Conservation (phyloP, 2,113 vertebrate genomes). For the Zonotrichia leucophrys region DNA sequence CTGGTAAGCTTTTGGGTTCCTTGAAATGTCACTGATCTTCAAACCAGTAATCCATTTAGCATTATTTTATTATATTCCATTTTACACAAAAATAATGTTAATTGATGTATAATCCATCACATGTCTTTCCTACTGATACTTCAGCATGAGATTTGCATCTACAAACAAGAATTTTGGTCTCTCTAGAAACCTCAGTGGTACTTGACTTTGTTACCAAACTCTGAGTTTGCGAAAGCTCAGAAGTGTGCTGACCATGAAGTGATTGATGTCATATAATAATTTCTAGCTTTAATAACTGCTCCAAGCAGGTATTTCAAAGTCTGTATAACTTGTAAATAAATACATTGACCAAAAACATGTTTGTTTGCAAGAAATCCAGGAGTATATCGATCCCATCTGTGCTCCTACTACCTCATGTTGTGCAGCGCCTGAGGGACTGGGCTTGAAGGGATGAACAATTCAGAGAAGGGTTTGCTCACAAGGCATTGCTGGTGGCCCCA, state of each 20-base stretch:
- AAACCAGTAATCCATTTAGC: background rate
- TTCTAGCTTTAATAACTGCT: background rate
- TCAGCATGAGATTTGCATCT: background rate
- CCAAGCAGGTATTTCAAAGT: background rate
- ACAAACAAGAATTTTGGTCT: background rate
- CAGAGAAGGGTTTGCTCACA: background rate
- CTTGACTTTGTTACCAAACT: background rate
- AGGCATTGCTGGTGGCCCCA: fast-evolving
- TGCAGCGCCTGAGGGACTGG: fast-evolving
- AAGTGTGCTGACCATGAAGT: background rate
- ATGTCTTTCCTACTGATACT: background rate
- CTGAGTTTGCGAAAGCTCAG: background rate
- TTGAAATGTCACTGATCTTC: background rate
- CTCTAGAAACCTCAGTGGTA: background rate
- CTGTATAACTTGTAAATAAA: background rate
- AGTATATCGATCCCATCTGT: background rate
- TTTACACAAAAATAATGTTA: background rate
- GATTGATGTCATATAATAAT: background rate
- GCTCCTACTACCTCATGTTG: too few relatives aligned
- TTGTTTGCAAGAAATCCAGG: background rate
- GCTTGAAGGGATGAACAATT: background rate
- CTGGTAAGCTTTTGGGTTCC: background rate
- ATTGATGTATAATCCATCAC: background rate
- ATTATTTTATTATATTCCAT: background rate
- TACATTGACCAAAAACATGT: background rate